phyloP scores from a whole-genome alignment of 2,888 invertebrate genomes.

The Acanthosepion pharaonis region DNA sequence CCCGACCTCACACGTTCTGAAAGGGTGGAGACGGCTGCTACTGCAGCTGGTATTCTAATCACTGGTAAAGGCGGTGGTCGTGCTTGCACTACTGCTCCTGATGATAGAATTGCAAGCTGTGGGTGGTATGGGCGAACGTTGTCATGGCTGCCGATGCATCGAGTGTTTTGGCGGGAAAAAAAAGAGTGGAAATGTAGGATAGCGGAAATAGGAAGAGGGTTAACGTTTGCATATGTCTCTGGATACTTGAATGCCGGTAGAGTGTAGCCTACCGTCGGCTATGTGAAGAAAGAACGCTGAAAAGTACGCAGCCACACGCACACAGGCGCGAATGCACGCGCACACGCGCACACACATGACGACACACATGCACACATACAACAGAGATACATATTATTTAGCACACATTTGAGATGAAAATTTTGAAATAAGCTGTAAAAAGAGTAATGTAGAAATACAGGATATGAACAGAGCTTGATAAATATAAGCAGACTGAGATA shows the following conservation, averaged over 20 bases:
- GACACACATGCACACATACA: background rate
- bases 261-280: background rate
- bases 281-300: background rate
- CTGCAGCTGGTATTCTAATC: background rate
- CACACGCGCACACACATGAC: background rate
- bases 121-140: background rate
- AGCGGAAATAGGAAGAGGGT: background rate
- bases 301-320: background rate
- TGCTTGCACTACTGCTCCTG: background rate
- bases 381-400: background rate
- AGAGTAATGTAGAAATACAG: too few relatives aligned
- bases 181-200: background rate
- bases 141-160: slow-evolving; percentile 22
- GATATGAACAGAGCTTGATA: too few relatives aligned
- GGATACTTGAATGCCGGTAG: background rate
- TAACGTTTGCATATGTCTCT: background rate
- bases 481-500: too few relatives aligned
- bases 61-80: background rate
- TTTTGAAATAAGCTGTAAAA: too few relatives aligned
- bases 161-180: slow-evolving; percentile 33
- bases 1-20: background rate
- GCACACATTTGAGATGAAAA: too few relatives aligned
- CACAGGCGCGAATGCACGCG: background rate
- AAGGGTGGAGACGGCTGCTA: background rate
- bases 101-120: background rate